Evolutionary conservation across 2,888 invertebrate genomes (phyloP).

Genomic region (Eristalis tenax): DNA sequence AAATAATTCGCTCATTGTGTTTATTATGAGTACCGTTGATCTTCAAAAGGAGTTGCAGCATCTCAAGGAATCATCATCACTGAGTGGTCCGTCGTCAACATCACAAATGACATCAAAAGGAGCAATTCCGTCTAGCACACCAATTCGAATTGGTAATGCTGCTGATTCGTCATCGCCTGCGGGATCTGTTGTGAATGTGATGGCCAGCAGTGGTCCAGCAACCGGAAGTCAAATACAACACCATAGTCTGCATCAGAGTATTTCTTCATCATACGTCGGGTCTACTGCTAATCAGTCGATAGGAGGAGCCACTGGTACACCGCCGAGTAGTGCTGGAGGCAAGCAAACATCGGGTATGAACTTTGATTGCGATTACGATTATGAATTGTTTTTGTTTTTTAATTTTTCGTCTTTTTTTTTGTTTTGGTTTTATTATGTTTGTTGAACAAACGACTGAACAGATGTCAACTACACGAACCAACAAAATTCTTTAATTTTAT

Average conservation of each 20-base stretch:
- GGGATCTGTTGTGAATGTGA: constrained; percentile 49
- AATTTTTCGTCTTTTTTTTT: neutral
- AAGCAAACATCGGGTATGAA: constrained; percentile 69
- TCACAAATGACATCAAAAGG: neutral
- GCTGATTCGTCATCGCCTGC: constrained; percentile 73
- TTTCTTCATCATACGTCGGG: constrained; percentile 75
- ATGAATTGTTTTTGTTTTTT: constrained; percentile 7
- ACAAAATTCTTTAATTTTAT: neutral
- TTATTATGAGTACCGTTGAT: constrained; percentile 51
- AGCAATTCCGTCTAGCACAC: constrained; percentile 76
- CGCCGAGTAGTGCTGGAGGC: constrained; percentile 79
- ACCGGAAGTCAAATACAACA: constrained; percentile 75
- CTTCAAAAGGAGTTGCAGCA: constrained; percentile 30
- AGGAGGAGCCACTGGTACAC: constrained; percentile 74
- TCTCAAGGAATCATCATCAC: constrained; percentile 21
- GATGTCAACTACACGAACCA: neutral
- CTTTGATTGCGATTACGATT: neutral
- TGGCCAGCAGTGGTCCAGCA: constrained; percentile 74
- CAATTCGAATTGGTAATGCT: constrained; percentile 78
- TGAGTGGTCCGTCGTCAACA: neutral
- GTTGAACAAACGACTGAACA: constrained; percentile 4
- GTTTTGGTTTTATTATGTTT: constrained; percentile 2
- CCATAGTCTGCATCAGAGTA: constrained; percentile 60
- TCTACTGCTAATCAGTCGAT: constrained; percentile 76
- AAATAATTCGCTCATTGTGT: neutral